A percentile compares a stretch with the other conserved stretches of the same genome.
These are phyloP conservation scores for Oscheius sp. DNA, from an alignment of 2,888 invertebrate genomes.

Conservation along the genomic window DNA sequence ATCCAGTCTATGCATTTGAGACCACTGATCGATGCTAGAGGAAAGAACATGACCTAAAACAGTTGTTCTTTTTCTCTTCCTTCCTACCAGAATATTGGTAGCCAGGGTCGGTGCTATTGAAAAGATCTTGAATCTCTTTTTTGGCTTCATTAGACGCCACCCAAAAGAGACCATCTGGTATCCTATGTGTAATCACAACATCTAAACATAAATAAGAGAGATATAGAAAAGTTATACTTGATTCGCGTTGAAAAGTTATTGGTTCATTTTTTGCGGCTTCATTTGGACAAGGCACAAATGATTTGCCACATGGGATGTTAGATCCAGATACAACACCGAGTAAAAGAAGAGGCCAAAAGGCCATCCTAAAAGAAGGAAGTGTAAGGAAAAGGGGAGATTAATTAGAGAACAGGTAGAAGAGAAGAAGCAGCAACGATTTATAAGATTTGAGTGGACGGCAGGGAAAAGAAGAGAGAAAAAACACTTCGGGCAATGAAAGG, in stretches of 20 bases:
- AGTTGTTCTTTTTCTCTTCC: no score
- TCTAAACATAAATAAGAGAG: constrained; percentile 29
- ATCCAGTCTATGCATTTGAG: constrained; percentile 44
- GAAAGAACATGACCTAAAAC: constrained; percentile 46
- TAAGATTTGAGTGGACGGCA: not conserved
- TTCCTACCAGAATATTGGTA: constrained; percentile 47
- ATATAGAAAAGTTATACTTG: constrained; percentile 1
- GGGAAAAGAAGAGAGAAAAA: not conserved
- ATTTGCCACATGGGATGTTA: constrained; percentile 66
- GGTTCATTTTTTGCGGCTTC: constrained; percentile 44
- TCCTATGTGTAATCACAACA: constrained; percentile 43
- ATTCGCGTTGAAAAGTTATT: constrained; percentile 11
- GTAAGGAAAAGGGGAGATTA: not conserved
- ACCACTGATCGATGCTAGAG: constrained; percentile 42
- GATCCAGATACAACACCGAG: constrained; percentile 16
- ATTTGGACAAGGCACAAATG: constrained; percentile 64
- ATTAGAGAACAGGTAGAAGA: not conserved
- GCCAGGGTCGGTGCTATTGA: constrained; percentile 59
- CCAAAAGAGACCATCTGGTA: constrained; percentile 61
- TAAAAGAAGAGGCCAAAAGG: constrained; percentile 29
- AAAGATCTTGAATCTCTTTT: constrained; percentile 55
- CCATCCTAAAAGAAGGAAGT: constrained; percentile 25
- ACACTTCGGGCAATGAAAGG: not conserved
- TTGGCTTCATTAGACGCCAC: constrained; percentile 64
- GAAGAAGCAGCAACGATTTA: not conserved